Evolutionary conservation across 2,888 invertebrate species (phyloP).

Genomic region (Pristionchus japonicus): DNA sequence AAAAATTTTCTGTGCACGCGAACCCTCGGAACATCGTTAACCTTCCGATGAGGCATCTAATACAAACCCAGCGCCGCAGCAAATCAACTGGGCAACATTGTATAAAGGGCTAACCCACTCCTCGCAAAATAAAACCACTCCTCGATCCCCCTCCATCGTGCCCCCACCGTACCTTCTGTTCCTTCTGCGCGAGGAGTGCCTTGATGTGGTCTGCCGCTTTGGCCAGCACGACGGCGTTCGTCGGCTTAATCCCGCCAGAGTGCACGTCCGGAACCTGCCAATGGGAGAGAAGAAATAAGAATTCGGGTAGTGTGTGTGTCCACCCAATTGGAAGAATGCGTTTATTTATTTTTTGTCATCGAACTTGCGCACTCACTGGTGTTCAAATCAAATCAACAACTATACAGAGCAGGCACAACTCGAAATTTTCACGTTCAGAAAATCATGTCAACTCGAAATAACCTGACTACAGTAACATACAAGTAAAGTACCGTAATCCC

Average conservation of each 20-base stretch:
- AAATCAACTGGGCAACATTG: background rate
- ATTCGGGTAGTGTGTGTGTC: background rate
- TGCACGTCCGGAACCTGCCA: constrained; percentile 69
- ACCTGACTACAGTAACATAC: no score
- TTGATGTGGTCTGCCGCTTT: constrained; percentile 72
- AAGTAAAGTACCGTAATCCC: background rate
- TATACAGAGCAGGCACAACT: background rate
- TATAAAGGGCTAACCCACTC: background rate
- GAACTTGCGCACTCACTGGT: no score
- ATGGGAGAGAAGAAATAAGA: background rate
- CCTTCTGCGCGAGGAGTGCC: constrained; percentile 54
- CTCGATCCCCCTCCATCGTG: background rate
- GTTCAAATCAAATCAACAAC: background rate
- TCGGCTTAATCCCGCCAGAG: constrained; percentile 71
- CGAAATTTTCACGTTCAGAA: background rate
- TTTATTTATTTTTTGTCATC: no score
- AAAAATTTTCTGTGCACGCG: background rate
- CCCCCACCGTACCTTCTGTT: constrained; percentile 49
- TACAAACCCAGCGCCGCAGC: background rate
- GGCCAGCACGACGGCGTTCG: constrained; percentile 74
- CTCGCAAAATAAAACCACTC: background rate
- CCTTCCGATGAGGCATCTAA: background rate
- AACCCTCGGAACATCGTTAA: background rate
- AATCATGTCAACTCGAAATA: no score
- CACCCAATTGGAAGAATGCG: no score